Percentiles rank a stretch among this genome's conserved stretches.
Conservation (phyloP, 2,113 vertebrate genomes). For the Eretmochelys imbricata region DNA sequence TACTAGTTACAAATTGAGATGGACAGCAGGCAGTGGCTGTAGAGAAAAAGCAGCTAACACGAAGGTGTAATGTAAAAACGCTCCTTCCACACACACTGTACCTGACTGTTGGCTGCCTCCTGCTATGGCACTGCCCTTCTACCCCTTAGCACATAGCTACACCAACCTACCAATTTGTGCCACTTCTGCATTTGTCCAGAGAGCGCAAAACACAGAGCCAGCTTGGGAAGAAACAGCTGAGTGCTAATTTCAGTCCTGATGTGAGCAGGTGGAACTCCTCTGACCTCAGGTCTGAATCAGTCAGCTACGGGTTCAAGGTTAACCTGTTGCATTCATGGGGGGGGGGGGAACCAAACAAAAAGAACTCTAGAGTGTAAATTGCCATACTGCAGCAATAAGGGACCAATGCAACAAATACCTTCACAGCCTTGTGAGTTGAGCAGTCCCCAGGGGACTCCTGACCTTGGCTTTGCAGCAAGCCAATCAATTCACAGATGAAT, state of each 20-base stretch:
- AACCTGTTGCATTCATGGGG: background rate
- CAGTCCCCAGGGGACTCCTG: background rate
- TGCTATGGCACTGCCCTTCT: background rate
- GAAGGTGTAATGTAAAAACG: background rate
- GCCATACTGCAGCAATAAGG: fast-evolving
- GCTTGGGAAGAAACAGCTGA: fast-evolving
- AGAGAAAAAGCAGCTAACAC: background rate
- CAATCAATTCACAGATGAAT: background rate
- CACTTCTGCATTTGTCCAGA: background rate
- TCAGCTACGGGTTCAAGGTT: background rate
- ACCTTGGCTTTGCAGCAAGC: background rate
- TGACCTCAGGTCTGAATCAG: background rate
- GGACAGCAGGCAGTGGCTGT: background rate
- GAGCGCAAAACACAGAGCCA: fast-evolving
- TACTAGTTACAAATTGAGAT: conserved; percentile 19
- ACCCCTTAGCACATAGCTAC: background rate
- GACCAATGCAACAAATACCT: background rate
- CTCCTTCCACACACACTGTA: background rate
- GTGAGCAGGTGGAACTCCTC: background rate
- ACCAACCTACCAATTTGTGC: background rate
- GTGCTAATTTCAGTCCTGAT: background rate
- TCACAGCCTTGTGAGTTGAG: background rate
- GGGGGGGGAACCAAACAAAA: background rate
- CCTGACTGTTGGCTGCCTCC: background rate
- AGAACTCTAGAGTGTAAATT: background rate